phyloP scores from a whole-genome alignment of 2,797 vertebrate genomes.

The Xyrichtys novacula region DNA sequence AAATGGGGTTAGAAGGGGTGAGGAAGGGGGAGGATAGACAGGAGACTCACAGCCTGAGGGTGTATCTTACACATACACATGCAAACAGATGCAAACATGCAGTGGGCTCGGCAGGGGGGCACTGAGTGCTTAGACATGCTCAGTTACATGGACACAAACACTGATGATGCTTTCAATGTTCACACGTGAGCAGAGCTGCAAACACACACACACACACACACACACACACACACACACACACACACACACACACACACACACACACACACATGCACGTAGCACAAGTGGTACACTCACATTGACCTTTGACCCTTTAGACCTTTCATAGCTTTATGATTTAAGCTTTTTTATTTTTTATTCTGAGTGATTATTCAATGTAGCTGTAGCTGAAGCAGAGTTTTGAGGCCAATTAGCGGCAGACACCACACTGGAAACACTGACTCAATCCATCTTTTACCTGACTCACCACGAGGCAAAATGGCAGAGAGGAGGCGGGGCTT shows the following conservation, averaged over 20 bases:
- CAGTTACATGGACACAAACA: conserved; percentile 23
- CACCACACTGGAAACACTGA: too few relatives aligned
- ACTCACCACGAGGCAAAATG: too few relatives aligned
- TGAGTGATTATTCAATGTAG: too few relatives aligned
- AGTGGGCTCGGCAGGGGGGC: conserved; percentile 19
- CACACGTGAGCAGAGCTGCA: conserved; percentile 28
- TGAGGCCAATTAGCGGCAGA: too few relatives aligned
- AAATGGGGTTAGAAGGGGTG: conserved; percentile 48
- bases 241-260: background rate
- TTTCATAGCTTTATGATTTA: too few relatives aligned
- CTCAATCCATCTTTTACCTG: too few relatives aligned
- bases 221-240: conserved; percentile 27
- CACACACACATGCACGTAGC: too few relatives aligned
- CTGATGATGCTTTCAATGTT: conserved; percentile 22
- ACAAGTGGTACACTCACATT: too few relatives aligned
- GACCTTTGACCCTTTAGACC: too few relatives aligned
- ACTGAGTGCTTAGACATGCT: conserved; percentile 32
- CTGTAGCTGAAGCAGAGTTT: too few relatives aligned
- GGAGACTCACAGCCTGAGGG: conserved; percentile 57
- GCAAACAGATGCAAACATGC: conserved; percentile 49
- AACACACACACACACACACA: conserved; percentile 24
- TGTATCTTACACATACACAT: conserved; percentile 45
- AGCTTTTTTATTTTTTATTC: too few relatives aligned
- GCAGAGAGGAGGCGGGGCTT: too few relatives aligned
- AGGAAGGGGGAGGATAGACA: conserved; percentile 15